A percentile compares a stretch with the other conserved stretches of the same genome.
Conservation (phyloP, 2,888 invertebrate species). For the Acronicta leporina region DNA sequence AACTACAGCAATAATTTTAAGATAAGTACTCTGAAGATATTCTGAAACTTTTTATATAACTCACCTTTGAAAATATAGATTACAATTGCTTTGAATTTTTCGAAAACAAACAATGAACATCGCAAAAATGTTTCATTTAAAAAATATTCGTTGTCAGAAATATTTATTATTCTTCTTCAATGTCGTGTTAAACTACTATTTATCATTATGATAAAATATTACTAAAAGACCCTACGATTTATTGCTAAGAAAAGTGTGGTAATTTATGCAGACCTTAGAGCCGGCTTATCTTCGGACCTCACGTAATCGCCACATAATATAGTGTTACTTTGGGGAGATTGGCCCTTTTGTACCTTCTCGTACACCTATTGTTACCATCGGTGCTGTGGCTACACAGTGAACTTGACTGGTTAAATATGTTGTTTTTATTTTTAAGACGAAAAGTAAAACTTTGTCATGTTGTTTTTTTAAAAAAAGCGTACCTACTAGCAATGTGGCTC, state of each 20-base stretch:
- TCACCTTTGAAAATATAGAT: conserved; percentile 10
- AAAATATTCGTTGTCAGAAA: conserved; percentile 1
- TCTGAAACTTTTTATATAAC: conserved; percentile 4
- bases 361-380: conserved; percentile 27
- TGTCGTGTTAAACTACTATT: conserved; percentile 13
- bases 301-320: conserved; percentile 51
- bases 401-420: background rate
- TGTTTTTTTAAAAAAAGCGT: too few relatives aligned
- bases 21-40: background rate
- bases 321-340: conserved; percentile 34
- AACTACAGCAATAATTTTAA: conserved; percentile 11
- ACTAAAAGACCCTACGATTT: conserved; percentile 41
- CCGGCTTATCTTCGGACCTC: conserved; percentile 48
- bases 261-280: conserved; percentile 52
- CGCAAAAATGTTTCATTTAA: background rate
- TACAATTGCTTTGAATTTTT: conserved; percentile 11
- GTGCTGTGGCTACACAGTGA: conserved; percentile 5
- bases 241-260: conserved; percentile 37
- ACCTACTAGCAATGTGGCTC: too few relatives aligned
- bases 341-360: conserved; percentile 41
- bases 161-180: background rate
- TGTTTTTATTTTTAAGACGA: conserved; percentile 4
- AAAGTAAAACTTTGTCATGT: too few relatives aligned
- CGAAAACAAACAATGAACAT: conserved; percentile 8
- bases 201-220: conserved; percentile 35